Evolutionary conservation across 2,888 invertebrate genomes (phyloP).

Genomic region (Brenthis daphne): DNA sequence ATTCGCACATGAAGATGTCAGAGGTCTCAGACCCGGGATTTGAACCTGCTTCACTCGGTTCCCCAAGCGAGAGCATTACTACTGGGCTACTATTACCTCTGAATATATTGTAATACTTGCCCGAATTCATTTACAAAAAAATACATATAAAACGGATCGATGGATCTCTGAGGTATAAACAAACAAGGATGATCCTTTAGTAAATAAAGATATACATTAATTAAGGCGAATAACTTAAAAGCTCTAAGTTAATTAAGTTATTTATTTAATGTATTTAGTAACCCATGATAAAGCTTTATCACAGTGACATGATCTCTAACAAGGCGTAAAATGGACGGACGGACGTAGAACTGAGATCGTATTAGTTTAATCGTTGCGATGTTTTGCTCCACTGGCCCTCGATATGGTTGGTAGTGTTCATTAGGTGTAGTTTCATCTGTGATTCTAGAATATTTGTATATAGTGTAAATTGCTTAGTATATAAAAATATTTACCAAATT

Average conservation of each 20-base stretch:
- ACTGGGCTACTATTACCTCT: no score
- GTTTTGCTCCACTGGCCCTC: conserved; percentile 42
- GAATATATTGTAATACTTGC: no score
- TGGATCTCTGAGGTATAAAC: no score
- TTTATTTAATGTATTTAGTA: conserved; percentile 13
- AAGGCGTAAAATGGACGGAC: conserved; percentile 47
- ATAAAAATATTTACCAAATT: not conserved
- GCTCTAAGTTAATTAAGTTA: conserved; percentile 12
- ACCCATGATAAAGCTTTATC: conserved; percentile 11
- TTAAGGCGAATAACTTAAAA: not conserved
- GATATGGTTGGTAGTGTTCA: conserved; percentile 42
- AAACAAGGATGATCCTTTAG: no score
- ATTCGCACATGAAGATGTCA: no score
- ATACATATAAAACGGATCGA: no score
- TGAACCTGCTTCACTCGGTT: no score
- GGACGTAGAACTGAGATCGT: conserved; percentile 44
- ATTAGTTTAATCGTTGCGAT: conserved; percentile 48
- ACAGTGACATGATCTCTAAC: conserved; percentile 38
- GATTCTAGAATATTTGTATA: conserved; percentile 6
- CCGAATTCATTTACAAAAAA: no score
- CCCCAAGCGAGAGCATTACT: no score
- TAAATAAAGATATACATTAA: no score
- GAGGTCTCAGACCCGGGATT: no score
- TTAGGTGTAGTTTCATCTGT: conserved; percentile 31
- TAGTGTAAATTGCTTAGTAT: no score